These are phyloP conservation scores for Nylanderia fulva DNA, from an alignment of 1,140 invertebrate species.

Conservation along the genomic window DNA sequence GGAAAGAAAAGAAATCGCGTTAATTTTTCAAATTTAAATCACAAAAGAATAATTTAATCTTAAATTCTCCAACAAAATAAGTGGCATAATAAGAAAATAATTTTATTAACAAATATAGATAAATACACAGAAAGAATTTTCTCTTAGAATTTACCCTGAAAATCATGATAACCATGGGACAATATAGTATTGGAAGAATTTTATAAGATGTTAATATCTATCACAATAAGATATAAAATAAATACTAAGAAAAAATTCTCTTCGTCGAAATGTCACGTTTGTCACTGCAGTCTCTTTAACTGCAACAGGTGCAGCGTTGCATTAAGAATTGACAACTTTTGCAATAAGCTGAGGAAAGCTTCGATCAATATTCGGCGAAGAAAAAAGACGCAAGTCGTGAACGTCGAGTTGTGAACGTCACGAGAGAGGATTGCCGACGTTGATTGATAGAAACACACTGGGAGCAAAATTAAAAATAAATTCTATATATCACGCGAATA, in stretches of 20 bases:
- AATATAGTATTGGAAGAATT: too few species aligned
- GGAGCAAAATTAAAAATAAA: too few species aligned
- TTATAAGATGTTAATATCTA: too few species aligned
- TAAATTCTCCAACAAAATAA: not conserved
- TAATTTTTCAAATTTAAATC: not conserved
- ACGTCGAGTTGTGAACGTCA: constrained; percentile 18
- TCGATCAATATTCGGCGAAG: not conserved
- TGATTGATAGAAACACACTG: constrained; percentile 29
- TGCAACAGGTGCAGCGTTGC: too few species aligned
- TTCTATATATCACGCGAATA: constrained; percentile 36
- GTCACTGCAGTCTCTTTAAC: too few species aligned
- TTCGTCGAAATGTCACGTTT: too few species aligned
- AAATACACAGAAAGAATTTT: too few species aligned
- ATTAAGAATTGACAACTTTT: constrained; percentile 11
- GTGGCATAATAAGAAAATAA: not conserved
- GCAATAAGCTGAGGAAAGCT: not conserved
- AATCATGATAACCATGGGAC: too few species aligned
- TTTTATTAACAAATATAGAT: constrained; percentile 1
- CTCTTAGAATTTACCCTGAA: too few species aligned
- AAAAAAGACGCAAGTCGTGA: constrained; percentile 2
- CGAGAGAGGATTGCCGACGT: not conserved
- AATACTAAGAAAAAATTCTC: too few species aligned
- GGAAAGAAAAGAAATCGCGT: too few species aligned
- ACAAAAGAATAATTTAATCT: not conserved
- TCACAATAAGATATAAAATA: too few species aligned